A percentile compares a stretch with the other conserved stretches of the same genome.
These are phyloP conservation scores for Pseudachorutes palmiensis DNA, from an alignment of 1,140 invertebrate species.

Conservation along the genomic window DNA sequence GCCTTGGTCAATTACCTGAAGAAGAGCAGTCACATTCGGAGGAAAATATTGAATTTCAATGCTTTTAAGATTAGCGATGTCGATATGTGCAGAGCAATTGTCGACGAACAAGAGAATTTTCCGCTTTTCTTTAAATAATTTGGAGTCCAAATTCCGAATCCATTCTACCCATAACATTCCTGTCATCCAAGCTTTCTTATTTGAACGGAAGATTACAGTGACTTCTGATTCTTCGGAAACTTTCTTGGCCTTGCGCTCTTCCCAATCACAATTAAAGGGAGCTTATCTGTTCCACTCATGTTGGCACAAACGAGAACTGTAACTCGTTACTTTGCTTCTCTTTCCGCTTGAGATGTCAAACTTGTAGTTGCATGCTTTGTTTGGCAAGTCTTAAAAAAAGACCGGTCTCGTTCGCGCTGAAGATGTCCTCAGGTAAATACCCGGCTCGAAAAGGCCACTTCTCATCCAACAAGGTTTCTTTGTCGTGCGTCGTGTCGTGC, in stretches of 20 bases:
- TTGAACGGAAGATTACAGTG: background rate
- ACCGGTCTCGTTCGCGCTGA: slow-evolving; percentile 15
- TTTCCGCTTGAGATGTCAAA: slow-evolving; percentile 19
- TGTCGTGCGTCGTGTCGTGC: too few relatives aligned
- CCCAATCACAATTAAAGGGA: too few relatives aligned
- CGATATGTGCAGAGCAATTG: slow-evolving; percentile 11
- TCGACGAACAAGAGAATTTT: slow-evolving; percentile 21
- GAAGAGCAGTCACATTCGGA: background rate
- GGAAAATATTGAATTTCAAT: slow-evolving; percentile 19
- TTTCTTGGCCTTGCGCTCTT: slow-evolving; percentile 1
- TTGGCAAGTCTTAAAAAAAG: slow-evolving; percentile 18
- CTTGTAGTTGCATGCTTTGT: background rate
- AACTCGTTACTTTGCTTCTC: slow-evolving; percentile 39
- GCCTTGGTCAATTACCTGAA: slow-evolving; percentile 20
- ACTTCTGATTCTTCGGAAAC: slow-evolving; percentile 6
- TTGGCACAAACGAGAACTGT: slow-evolving; percentile 40
- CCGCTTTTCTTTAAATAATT: background rate
- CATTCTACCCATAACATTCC: slow-evolving; percentile 4
- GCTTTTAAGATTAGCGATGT: background rate
- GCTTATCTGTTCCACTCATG: slow-evolving; percentile 39
- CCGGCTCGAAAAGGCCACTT: background rate
- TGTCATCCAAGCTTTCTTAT: slow-evolving; percentile 19
- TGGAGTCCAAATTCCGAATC: slow-evolving; percentile 1
- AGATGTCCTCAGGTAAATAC: slow-evolving; percentile 16
- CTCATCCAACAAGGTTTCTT: background rate